Evolutionary conservation across 2,797 vertebrate species (phyloP).

Genomic region (Epinephelus awoara): DNA sequence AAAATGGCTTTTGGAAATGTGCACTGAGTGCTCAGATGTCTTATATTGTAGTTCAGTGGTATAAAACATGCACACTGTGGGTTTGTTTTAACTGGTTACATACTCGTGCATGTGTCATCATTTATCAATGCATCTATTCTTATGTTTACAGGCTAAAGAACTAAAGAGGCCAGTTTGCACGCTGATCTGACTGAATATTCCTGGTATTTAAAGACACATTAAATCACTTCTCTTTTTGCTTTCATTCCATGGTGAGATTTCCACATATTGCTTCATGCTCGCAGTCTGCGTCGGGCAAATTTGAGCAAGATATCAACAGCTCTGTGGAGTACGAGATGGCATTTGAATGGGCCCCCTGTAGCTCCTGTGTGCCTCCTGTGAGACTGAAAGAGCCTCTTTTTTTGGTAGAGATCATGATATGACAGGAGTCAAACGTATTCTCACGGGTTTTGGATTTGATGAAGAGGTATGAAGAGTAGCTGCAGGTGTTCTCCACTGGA

Average conservation of each 20-base stretch:
- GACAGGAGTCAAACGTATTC: conserved; percentile 19
- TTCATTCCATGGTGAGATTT: conserved; percentile 32
- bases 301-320: conserved; percentile 29
- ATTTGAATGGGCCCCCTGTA: conserved; percentile 56
- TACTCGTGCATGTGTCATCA: neutral
- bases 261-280: conserved; percentile 50
- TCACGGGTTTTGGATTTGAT: conserved; percentile 23
- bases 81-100: conserved; percentile 2
- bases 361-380: conserved; percentile 39
- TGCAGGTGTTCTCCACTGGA: conserved; percentile 13
- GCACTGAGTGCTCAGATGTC: conserved; percentile 10
- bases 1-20: conserved; percentile 36
- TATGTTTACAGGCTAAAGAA: neutral
- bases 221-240: neutral
- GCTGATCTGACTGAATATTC: neutral
- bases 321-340: conserved; percentile 13
- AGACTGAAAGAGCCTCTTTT: conserved; percentile 4
- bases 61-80: conserved; percentile 7
- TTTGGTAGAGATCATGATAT: conserved; percentile 15
- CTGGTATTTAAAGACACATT: conserved; percentile 5
- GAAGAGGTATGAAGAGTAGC: neutral
- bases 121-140: neutral
- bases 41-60: neutral
- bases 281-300: conserved; percentile 2
- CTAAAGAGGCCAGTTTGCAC: neutral